Percentiles rank a stretch among this genome's conserved stretches.
Evolutionary conservation across 2,113 vertebrate species (phyloP).

Genomic region (Pelodiscus sinensis): DNA sequence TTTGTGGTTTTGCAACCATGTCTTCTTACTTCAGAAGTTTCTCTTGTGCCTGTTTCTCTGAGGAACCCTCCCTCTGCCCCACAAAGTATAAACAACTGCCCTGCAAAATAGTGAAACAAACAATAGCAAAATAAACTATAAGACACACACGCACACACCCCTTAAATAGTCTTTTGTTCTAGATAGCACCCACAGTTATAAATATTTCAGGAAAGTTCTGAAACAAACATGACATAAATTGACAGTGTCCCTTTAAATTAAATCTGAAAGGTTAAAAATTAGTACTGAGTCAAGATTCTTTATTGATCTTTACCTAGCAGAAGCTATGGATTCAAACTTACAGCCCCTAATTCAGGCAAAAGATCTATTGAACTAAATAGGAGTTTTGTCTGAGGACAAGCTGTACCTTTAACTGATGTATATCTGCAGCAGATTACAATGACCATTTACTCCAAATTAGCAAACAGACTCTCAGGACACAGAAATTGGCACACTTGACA

Average conservation of each 20-base stretch:
- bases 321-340: not conserved
- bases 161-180: not conserved
- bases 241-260: not conserved
- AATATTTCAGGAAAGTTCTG: not conserved
- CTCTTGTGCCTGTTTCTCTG: fast-evolving
- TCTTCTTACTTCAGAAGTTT: slow-evolving; percentile 16
- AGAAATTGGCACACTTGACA: fast-evolving
- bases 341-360: not conserved
- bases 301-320: not conserved
- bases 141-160: not conserved
- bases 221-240: not conserved
- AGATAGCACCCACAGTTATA: slow-evolving; percentile 12
- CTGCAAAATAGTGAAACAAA: not conserved
- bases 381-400: not conserved
- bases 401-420: not conserved
- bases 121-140: not conserved
- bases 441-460: fast-evolving
- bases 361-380: not conserved
- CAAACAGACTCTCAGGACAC: not conserved
- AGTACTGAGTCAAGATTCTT: slow-evolving; percentile 14
- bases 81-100: not conserved
- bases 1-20: not conserved
- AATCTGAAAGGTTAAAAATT: not conserved
- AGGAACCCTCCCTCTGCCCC: too few relatives aligned
- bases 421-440: not conserved